These are phyloP conservation scores for Apis mellifera DNA, from an alignment of 1,140 invertebrate genomes.

Conservation along the genomic window Amel_HAv3.1 CM009934.2:5914501-5915000, in stretches of 20 bases:
- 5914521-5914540: slow-evolving; percentile 56
- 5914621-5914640: slow-evolving; percentile 15
- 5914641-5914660: slow-evolving; percentile 18
- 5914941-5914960: slow-evolving; percentile 12
- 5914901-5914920: slow-evolving; percentile 36
- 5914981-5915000: slow-evolving; percentile 74
- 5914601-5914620: slow-evolving; percentile 19
- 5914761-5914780: slow-evolving; percentile 2
- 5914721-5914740: slow-evolving; percentile 9
- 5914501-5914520: not conserved
- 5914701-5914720: slow-evolving; percentile 6
- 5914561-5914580: slow-evolving; percentile 64
- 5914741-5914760: slow-evolving; percentile 9
- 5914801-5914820: slow-evolving; percentile 37
- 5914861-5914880: slow-evolving; percentile 30
- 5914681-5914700: slow-evolving; percentile 18
- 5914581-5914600: slow-evolving; percentile 27
- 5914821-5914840: slow-evolving; percentile 46
- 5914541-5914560: slow-evolving; percentile 67
- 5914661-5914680: not conserved
- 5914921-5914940: slow-evolving; percentile 5
- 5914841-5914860: slow-evolving; percentile 40
- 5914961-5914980: slow-evolving; percentile 42
- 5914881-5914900: slow-evolving; percentile 31
- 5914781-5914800: slow-evolving; percentile 22